phyloP scores from a whole-genome alignment of 1,140 invertebrate species.

The Latrodectus geometricus region DNA sequence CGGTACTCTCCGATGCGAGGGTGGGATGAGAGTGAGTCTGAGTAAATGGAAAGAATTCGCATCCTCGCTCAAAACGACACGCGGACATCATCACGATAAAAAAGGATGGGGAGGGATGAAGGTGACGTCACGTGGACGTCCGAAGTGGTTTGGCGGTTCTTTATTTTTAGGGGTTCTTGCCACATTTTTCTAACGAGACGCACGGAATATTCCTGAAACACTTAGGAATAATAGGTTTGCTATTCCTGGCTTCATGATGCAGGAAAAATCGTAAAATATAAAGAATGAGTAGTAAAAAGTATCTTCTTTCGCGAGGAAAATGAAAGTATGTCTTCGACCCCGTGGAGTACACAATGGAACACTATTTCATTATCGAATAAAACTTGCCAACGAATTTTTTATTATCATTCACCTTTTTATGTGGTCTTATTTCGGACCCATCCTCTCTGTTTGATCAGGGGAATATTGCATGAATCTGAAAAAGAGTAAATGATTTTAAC shows the following conservation, averaged over 20 bases:
- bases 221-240: constrained; percentile 21
- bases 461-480: no score
- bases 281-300: neutral
- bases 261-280: neutral
- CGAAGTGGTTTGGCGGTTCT: constrained; percentile 19
- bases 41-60: constrained; percentile 1
- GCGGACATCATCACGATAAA: constrained; percentile 16
- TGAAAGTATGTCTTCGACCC: neutral
- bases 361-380: no score
- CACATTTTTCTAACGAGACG: neutral
- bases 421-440: no score
- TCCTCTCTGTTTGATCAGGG: no score
- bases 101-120: neutral
- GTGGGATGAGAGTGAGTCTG: constrained; percentile 23
- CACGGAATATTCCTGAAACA: constrained; percentile 13
- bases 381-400: no score
- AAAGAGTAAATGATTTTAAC: no score
- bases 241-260: constrained; percentile 29
- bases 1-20: neutral
- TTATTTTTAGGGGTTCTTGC: constrained; percentile 33
- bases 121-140: constrained; percentile 25
- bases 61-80: constrained; percentile 31
- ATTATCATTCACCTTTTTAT: no score
- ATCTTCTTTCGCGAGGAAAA: neutral
- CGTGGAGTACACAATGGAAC: no score